Evolutionary conservation across 1,140 invertebrate species (phyloP), one percentile per base, ranked within the genome.

Genomic region (Bombus superbus): DNA sequence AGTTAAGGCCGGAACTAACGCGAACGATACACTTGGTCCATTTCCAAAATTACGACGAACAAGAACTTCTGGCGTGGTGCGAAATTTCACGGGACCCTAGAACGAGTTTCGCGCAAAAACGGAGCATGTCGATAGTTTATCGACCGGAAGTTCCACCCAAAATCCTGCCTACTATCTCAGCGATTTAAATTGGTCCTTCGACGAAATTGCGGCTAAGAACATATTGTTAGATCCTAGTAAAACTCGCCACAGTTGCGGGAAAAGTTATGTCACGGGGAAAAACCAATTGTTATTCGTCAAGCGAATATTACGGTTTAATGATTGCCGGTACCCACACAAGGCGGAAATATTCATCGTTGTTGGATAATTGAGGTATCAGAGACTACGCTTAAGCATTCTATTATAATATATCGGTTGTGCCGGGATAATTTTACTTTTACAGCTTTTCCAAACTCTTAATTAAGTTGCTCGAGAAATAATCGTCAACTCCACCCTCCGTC

Each of bases 1-100:
- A 74, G 57, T 85, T 73, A 42, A 44, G 47, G 59, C 44, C 5
- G 32, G 44, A 64, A 57, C 68, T 80, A 80, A 74, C 83, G 42
- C 53, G 42, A 15, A 9, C 32, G 83, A 76, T 79, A 85, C 57
- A 80, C 69, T 64, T 71, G 32, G 57, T 85, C 83, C 77, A 81
- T 85, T 81, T 73, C 83, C 10, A 81, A 85, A 85, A 85, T 85
- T 85, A 85, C 83, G 77, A 53, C 38, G 18, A 64, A 53, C 66
- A 42, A 25, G 25, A 66, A 81, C 59, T 85, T 81, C 11, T 47
- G 18, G n/a, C 13, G 69, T 44, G 35, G 62, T 35, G 73, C 18
- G 74, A 68, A 83, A 77, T 83, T 83, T 59, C 57, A 35, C 80
- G 15, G 28, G 28, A 15, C 5, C 15, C 9, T 32, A 42, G 66